Base-by-base conservation (phyloP, 2,888 invertebrate species). In the Petrolisthes manimaculis region DNA sequence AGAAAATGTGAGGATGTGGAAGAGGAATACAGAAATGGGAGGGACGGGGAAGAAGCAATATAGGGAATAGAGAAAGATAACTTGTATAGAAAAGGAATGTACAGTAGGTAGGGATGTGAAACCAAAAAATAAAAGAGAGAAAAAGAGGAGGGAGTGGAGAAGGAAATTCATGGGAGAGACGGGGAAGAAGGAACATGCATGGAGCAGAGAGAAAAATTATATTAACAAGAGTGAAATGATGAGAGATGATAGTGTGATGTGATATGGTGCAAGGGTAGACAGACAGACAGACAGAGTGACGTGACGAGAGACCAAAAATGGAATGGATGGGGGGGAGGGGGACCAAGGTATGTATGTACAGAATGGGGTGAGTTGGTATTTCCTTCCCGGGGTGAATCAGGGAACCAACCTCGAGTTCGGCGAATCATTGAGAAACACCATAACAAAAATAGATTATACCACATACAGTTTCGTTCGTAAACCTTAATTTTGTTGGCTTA, bases 91-190 rank as follows among this genome's bases (percentile, higher is more conserved):
- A n/a, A n/a, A n/a, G n/a, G n/a, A n/a, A n/a, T n/a, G n/a, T n/a
- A n/a, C n/a, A n/a, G n/a, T n/a, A 24, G 67, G 74, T n/a, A 53
- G 71, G 37, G 71, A 71, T 21, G 81, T 61, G 82, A 51, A 51
- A 21, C 24, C n/a, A 61, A 6, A 61, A 14, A 9, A 9, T 61
- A 14, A 61, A 69, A 67, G n/a, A 55, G 67, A 69, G 67, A 69
- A 51, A 51, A 18, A 81, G 81, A 56, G 14, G 55, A 55, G 55
- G 71, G 37, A 14, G 61, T 24, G n/a, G 83, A 83, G 53, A 51
- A 51, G 53, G 53, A 71, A n/a, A 53, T 9, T 8, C 51, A 54
- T 6, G 53, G n/a, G 8, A 51, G 83, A 71, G 54, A 69, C n/a
- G 18, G 21, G 21, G 74, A 83, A 14, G n/a, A n/a, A n/a, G n/a